Percentiles rank a stretch among this genome's conserved stretches.
These are phyloP conservation scores for Pseudorhombus dupliciocellatus DNA, from an alignment of 2,113 vertebrate genomes.

Conservation along the genomic window DNA sequence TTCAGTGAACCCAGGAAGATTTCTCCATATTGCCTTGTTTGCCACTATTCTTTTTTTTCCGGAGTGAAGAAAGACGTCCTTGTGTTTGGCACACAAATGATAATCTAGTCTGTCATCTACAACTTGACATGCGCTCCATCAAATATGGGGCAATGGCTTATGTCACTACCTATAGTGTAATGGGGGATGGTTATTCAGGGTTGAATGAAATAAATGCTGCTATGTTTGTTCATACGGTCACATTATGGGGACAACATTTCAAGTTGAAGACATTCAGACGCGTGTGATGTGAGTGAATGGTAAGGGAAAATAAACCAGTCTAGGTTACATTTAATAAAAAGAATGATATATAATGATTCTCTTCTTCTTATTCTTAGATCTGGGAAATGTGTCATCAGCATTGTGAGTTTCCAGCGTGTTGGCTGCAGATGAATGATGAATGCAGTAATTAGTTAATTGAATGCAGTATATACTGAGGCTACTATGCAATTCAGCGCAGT, in stretches of 20 bases:
- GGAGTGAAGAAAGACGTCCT: background rate
- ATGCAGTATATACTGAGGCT: conserved; percentile 54
- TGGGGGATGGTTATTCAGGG: background rate
- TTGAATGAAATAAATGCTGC: too few relatives aligned
- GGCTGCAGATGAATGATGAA: conserved; percentile 34
- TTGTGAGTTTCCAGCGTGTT: conserved; percentile 8
- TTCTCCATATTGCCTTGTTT: background rate
- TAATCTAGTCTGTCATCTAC: background rate
- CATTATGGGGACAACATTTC: too few relatives aligned
- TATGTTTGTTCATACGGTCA: too few relatives aligned
- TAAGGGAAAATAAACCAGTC: background rate
- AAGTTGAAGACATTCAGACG: too few relatives aligned
- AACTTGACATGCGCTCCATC: too few relatives aligned
- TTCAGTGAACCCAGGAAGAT: conserved; percentile 27
- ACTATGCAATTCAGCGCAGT: conserved; percentile 22
- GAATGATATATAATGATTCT: background rate
- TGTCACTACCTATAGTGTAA: background rate
- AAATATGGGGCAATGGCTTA: too few relatives aligned
- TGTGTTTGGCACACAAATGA: background rate
- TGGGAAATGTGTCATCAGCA: conserved; percentile 21
- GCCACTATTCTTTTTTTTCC: conserved; percentile 16
- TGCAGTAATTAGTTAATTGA: conserved; percentile 69
- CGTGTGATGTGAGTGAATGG: too few relatives aligned
- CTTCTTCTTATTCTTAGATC: background rate
- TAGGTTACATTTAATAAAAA: background rate